phyloP scores from a whole-genome alignment of 2,797 vertebrate species.

The Danio albolineatus region DNA sequence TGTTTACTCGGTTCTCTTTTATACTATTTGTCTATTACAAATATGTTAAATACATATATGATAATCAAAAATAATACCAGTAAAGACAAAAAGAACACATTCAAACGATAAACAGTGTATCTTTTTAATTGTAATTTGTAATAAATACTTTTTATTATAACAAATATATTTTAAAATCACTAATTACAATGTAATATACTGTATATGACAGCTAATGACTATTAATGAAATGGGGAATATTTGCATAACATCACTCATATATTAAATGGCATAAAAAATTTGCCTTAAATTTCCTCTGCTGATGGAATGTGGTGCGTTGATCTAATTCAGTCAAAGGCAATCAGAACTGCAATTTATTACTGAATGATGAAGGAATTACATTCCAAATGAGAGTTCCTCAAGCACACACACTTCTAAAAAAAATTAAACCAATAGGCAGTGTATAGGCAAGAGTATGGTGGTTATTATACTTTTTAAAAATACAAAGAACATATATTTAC shows the following conservation, averaged over 20 bases:
- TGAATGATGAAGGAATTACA: not conserved
- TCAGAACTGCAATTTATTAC: constrained; percentile 13
- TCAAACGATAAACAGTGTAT: too few species aligned
- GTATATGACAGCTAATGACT: not conserved
- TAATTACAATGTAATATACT: not conserved
- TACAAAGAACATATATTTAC: too few species aligned
- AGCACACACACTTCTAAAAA: not conserved
- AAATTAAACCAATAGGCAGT: not conserved
- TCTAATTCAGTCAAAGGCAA: constrained; percentile 15
- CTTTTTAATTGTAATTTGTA: too few species aligned
- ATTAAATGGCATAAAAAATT: not conserved
- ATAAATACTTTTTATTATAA: too few species aligned
- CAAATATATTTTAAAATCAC: too few species aligned
- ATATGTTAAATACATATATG: too few species aligned
- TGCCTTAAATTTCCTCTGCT: not conserved
- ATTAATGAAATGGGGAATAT: not conserved
- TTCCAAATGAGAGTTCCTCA: not conserved
- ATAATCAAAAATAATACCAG: too few species aligned
- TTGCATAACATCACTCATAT: not conserved
- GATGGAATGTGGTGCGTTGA: constrained; percentile 11
- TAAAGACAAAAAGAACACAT: too few species aligned
- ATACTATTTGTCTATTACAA: too few species aligned
- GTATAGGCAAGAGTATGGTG: too few species aligned
- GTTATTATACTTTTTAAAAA: not conserved
- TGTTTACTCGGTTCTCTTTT: too few species aligned